Conservation (phyloP, 92 coral and sea anemone genomes). For the Montipora capitata region DNA sequence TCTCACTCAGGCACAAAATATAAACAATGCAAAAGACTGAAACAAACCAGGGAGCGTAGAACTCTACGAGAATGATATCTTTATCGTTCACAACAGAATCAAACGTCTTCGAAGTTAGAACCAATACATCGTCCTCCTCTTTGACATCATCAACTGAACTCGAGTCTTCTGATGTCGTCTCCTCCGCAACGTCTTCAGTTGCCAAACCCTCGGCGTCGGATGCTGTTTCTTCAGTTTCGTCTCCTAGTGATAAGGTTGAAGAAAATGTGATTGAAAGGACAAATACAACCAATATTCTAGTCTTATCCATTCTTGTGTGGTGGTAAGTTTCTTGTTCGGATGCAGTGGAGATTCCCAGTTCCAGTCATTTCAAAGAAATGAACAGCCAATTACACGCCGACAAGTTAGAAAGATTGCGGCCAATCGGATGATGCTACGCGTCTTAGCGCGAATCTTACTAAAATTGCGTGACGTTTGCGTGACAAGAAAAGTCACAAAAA, state of each 20-base stretch:
- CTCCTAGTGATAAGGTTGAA: constrained; percentile 68
- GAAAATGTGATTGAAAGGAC: constrained; percentile 71
- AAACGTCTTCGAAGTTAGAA: constrained; percentile 85
- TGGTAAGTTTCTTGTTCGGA: neutral
- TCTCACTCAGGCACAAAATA: neutral
- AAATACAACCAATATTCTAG: constrained; percentile 37
- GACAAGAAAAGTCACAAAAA: neutral
- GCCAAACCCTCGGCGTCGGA: constrained; percentile 8
- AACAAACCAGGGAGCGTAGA: constrained; percentile 98
- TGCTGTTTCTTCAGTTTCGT: constrained; percentile 62
- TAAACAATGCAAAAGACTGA: constrained; percentile 3
- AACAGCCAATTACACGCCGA: constrained; percentile 92
- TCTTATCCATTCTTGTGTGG: constrained; percentile 23
- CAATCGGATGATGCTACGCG: constrained; percentile 91
- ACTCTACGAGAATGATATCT: constrained; percentile 90
- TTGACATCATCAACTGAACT: constrained; percentile 67
- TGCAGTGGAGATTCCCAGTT: constrained; percentile 89
- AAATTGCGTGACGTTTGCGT: constrained; percentile 9
- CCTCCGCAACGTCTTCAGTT: constrained; percentile 33
- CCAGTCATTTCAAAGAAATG: constrained; percentile 55
- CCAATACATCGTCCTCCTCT: constrained; percentile 93
- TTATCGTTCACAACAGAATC: constrained; percentile 86
- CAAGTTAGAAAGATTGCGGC: constrained; percentile 85
- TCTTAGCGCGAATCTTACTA: constrained; percentile 40
- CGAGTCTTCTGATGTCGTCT: constrained; percentile 31